These are phyloP conservation scores for Ceratina japonica DNA, from an alignment of 1,140 invertebrate genomes.

Conservation along the genomic window DNA sequence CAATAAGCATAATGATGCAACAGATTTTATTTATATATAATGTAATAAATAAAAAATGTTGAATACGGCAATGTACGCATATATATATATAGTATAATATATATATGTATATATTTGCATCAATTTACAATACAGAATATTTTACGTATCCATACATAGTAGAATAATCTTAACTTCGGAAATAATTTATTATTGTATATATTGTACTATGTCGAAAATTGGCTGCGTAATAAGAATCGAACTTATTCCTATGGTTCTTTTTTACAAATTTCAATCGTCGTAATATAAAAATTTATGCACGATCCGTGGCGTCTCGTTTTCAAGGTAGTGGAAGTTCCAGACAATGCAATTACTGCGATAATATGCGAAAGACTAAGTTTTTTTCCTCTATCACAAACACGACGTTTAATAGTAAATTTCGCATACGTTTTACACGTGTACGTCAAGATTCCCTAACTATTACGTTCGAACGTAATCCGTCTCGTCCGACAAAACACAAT, in stretches of 20 bases:
- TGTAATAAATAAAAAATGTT: not conserved
- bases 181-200: conserved; percentile 14
- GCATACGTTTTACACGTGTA: not conserved
- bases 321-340: not conserved
- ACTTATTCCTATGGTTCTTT: not conserved
- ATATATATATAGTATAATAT: not conserved
- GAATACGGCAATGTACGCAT: not conserved
- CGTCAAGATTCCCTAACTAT: not conserved
- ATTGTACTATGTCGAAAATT: not conserved
- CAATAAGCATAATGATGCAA: not conserved
- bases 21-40: conserved; percentile 1
- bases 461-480: too few species aligned
- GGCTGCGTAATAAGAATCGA: not conserved
- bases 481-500: not conserved
- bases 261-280: not conserved
- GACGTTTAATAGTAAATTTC: not conserved
- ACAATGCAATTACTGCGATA: not conserved
- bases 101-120: conserved; percentile 4
- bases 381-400: not conserved
- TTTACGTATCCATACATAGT: not conserved
- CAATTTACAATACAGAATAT: conserved; percentile 18
- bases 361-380: not conserved
- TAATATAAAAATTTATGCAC: conserved; percentile 21
- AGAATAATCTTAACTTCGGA: not conserved
- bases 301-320: not conserved